Percentiles rank a stretch among this genome's conserved stretches.
These are phyloP conservation scores for Ginglymostoma cirratum DNA, from an alignment of 2,113 vertebrate species.

Conservation along the genomic window DNA sequence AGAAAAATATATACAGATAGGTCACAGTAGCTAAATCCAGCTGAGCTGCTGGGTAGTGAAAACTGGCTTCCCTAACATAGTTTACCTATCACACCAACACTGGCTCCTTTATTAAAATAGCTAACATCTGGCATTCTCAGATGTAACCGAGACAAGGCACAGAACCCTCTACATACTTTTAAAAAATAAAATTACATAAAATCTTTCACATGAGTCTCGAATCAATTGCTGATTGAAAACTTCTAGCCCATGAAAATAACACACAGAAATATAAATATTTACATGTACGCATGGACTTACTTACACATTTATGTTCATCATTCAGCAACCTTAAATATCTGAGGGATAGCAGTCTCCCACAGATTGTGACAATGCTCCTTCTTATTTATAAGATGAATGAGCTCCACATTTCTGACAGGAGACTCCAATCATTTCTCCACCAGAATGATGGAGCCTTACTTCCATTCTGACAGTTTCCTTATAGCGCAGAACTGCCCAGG, in stretches of 20 bases:
- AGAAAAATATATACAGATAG: background rate
- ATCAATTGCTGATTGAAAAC: background rate
- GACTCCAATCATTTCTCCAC: too few species aligned
- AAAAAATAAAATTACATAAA: background rate
- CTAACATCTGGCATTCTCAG: too few species aligned
- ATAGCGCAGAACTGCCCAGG: too few species aligned
- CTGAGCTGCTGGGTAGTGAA: background rate
- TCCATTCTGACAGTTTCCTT: too few species aligned
- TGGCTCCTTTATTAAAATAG: background rate
- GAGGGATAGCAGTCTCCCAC: too few species aligned
- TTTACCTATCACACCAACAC: background rate
- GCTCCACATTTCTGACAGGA: too few species aligned
- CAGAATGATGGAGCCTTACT: too few species aligned
- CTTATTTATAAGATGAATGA: too few species aligned
- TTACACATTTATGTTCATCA: background rate
- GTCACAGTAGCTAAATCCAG: background rate
- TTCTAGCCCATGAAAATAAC: background rate
- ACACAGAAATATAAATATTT: too few species aligned
- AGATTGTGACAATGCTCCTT: too few species aligned
- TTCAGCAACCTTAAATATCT: background rate
- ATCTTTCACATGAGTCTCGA: background rate
- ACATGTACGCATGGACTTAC: too few species aligned
- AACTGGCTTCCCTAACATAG: background rate
- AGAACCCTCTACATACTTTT: background rate
- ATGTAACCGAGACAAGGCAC: background rate